Evolutionary conservation across 2,797 vertebrate species (phyloP), one percentile per base, ranked within the genome.

Genomic region (Etheostoma nigrum): DNA sequence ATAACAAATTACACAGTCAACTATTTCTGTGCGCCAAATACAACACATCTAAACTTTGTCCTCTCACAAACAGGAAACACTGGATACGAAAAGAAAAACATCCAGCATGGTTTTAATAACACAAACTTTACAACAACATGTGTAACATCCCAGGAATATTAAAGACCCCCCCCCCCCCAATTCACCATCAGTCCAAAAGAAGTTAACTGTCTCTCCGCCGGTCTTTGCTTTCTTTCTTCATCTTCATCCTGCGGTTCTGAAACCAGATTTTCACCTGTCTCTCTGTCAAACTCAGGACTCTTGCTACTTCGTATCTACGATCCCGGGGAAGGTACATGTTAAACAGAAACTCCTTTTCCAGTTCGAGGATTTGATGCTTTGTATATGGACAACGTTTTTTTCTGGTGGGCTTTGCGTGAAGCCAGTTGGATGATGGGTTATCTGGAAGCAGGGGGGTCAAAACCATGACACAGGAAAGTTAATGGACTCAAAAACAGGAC

Each of bases 181-280:
- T 74, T 64, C 72, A 60, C 57, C 79, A 27, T 72, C 81, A 79
- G 73, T 86, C 74, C 76, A 76, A 59, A 75, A n/a, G 18, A 25
- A 58, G 66, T 86, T 89, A 90, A 85, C 83, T 91, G 86, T 86
- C 85, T 88, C 97, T 98, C 4, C 96, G 95, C 80, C 96, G 94
- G 77, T 99, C 97, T 93, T 97, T 98, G 95, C 97, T 99, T 89
- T 98, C 97, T 90, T 99, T 99, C 96, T 99, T 99, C 98, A 99
- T 99, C 96, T 99, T 99, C 98, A 99, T 99, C 91, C 98, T 97
- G 90, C 98, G 96, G 91, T 99, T 99, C 93, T 99, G 98, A 94
- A 99, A 99, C 98, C 98, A 99, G 90, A 99, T 99, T 96, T 99
- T 99, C 88, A 99, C 97, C 96, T 99, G 98, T 94, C 98, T 97